Evolutionary conservation across 2,113 vertebrate genomes (phyloP), one percentile per base, ranked within the genome.

Genomic region (Oreamnos americanus): DNA sequence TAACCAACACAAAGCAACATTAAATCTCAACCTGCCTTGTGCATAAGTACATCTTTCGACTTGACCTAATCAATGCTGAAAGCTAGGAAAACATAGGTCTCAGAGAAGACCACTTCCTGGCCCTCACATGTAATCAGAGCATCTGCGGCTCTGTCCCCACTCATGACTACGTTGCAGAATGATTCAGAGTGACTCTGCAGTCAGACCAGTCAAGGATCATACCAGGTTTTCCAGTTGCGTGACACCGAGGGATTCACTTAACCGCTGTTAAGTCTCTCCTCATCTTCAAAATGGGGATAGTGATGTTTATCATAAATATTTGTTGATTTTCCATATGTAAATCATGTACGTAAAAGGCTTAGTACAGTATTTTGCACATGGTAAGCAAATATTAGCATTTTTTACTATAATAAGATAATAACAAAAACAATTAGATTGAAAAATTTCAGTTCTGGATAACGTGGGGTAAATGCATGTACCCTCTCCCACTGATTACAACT

Each of bases 1-100:
- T 93, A 98, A 98, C 87, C 97, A 98, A 98, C 96, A 98, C 55
- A 95, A 98, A 98, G 89, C 91, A 98, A 96, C 97, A 96, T 89
- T 98, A 95, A 97, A 98, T 98, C 49, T 93, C 97, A 98, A 95
- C 98, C 95, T 96, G 93, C 84, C 94, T 97, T 92, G 97, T 97
- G 36, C 87, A 64, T 98, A 95, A 97, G 96, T 95, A 97, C 90
- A 55, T 97, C 93, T 97, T 98, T 92, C 96, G 96, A 51, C 87
- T 67, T 97, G 91, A 96, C 91, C 97, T 98, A 98, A 98, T 98
- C 90, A 95, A 92, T 96, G 95, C 81, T 97, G 97, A 98, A 97
- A 96, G 86, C 91, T 96, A 96, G 96, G 95, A 98, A 97, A 98
- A 94, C 30, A 23, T 5, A 67, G 81, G 39, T 87, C 95, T 86